phyloP scores from a whole-genome alignment of 2,113 vertebrate species.

The Columbina picui region DNA sequence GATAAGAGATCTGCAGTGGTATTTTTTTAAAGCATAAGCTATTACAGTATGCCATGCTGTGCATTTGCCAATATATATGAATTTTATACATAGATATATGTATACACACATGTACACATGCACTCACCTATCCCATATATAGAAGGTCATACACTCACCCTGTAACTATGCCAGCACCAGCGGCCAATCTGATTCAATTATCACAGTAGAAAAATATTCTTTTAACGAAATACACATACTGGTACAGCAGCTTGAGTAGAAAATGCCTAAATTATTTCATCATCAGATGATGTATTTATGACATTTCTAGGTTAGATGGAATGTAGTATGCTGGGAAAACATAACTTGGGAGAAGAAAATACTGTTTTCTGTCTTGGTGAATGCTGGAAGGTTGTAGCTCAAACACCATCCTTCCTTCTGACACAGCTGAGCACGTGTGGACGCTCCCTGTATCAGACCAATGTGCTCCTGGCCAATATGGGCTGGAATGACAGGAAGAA shows the following conservation, averaged over 20 bases:
- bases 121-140: background rate
- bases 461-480: background rate
- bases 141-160: background rate
- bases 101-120: background rate
- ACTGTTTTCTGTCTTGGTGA: background rate
- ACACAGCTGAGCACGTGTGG: background rate
- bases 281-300: constrained; percentile 18
- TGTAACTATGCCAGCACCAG: background rate
- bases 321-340: background rate
- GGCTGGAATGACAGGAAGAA: background rate
- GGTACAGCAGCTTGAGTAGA: background rate
- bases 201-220: background rate
- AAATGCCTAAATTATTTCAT: background rate
- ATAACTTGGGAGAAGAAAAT: background rate
- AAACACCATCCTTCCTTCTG: background rate
- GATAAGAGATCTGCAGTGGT: accelerated
- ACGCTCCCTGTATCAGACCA: background rate
- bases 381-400: background rate
- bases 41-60: background rate
- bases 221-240: background rate
- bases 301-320: constrained; percentile 36
- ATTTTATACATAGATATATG: background rate
- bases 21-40: background rate
- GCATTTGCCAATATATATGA: background rate
- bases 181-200: background rate